Evolutionary conservation across 1,140 invertebrate genomes (phyloP).

Genomic region (Heliconius himera): DNA sequence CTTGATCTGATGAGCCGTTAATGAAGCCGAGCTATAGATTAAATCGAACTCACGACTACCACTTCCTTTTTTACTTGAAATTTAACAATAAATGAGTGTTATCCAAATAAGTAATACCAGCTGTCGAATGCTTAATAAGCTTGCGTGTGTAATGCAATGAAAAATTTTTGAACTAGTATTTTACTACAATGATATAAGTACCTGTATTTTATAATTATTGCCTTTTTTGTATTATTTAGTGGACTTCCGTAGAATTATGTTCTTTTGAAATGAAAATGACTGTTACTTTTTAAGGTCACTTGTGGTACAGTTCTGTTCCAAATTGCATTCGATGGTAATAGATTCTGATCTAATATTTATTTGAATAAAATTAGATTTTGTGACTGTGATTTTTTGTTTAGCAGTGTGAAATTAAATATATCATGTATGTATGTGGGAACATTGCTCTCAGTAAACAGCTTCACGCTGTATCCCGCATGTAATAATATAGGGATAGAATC

Average conservation of each 20-base stretch:
- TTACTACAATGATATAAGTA: background rate
- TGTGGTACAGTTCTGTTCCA: background rate
- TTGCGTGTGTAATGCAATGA: background rate
- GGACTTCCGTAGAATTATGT: background rate
- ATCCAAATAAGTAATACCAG: constrained; percentile 20
- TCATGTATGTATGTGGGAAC: too few relatives aligned
- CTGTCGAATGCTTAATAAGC: background rate
- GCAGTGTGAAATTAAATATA: too few relatives aligned
- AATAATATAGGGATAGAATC: background rate
- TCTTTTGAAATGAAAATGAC: background rate
- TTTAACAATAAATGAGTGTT: background rate
- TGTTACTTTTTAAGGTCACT: background rate
- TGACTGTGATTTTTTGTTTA: too few relatives aligned
- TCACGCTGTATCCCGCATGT: background rate
- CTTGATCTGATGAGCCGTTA: too few relatives aligned
- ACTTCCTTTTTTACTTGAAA: too few relatives aligned
- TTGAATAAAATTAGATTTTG: too few relatives aligned
- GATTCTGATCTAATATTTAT: background rate
- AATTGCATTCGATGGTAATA: background rate
- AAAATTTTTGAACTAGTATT: background rate
- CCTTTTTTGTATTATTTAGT: background rate
- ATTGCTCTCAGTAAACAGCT: background rate
- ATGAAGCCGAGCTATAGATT: too few relatives aligned
- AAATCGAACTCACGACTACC: too few relatives aligned
- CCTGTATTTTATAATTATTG: background rate